A percentile compares a stretch with the other conserved stretches of the same genome.
phyloP scores from a whole-genome alignment of 2,113 vertebrate species.

The Cephalopholis sonnerati region DNA sequence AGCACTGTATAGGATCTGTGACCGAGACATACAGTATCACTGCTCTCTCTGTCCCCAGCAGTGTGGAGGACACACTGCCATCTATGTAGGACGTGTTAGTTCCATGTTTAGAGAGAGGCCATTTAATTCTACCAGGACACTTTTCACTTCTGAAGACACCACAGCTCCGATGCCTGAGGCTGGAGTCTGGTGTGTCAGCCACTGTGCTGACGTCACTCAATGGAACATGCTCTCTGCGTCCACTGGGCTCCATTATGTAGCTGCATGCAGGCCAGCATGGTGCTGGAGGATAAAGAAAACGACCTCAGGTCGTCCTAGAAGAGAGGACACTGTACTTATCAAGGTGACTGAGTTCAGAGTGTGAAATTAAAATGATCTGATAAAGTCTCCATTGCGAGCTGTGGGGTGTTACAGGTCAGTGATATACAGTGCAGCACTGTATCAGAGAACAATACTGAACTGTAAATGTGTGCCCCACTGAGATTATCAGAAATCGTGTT shows the following conservation, averaged over 20 bases:
- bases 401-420: neutral
- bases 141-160: constrained; percentile 49
- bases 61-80: constrained; percentile 86
- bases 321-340: constrained; percentile 85
- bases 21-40: constrained; percentile 34
- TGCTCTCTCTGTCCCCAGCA: constrained; percentile 58
- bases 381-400: constrained; percentile 17
- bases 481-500: constrained; percentile 40
- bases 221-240: constrained; percentile 12
- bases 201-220: constrained; percentile 24
- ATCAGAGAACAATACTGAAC: constrained; percentile 41
- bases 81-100: constrained; percentile 50
- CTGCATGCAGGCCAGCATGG: constrained; percentile 78
- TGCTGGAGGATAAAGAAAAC: constrained; percentile 83
- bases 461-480: constrained; percentile 19
- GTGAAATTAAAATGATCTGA: constrained; percentile 22
- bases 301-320: constrained; percentile 12
- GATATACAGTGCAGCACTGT: neutral
- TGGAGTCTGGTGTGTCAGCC: constrained; percentile 61
- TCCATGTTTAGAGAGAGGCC: constrained; percentile 25
- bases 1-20: constrained; percentile 3
- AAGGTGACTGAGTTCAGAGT: constrained; percentile 81
- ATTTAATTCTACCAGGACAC: constrained; percentile 6
- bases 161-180: constrained; percentile 90
- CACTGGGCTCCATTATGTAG: constrained; percentile 49